Evolutionary conservation across 1,140 invertebrate species (phyloP).

Genomic region (Drosophila sechellia): DNA sequence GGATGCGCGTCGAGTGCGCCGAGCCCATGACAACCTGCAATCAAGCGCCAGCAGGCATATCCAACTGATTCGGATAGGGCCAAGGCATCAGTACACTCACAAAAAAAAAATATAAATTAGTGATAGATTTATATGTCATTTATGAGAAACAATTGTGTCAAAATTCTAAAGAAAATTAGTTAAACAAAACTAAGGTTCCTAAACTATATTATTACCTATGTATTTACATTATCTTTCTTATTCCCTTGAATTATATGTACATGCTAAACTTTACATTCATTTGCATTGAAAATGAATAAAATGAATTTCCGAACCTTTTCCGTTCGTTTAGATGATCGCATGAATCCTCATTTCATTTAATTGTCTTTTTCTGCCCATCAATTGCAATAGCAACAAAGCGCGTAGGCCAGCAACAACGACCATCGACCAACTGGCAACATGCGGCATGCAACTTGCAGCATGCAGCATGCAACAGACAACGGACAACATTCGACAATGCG

Average conservation of each 20-base stretch:
- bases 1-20: conserved; percentile 55
- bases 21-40: conserved; percentile 70
- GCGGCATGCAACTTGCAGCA: conserved; percentile 42
- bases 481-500: conserved; percentile 59
- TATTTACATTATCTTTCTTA: too few relatives aligned
- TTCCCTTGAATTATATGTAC: too few relatives aligned
- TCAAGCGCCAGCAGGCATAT: conserved; percentile 67
- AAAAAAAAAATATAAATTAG: not conserved
- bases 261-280: too few relatives aligned
- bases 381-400: conserved; percentile 21
- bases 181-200: too few relatives aligned
- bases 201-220: not conserved
- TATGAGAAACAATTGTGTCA: too few relatives aligned
- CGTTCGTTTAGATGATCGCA: not conserved
- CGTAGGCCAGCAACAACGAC: conserved; percentile 28
- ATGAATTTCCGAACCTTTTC: too few relatives aligned
- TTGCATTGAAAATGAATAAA: not conserved
- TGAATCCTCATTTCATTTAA: conserved; percentile 13
- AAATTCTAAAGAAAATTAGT: too few relatives aligned
- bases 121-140: too few relatives aligned
- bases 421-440: conserved; percentile 18
- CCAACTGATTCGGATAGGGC: conserved; percentile 23
- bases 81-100: conserved; percentile 16
- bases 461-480: conserved; percentile 47
- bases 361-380: conserved; percentile 28